These are phyloP conservation scores for Acromyrmex heyeri DNA, from an alignment of 1,140 invertebrate species.

Conservation along the genomic window DNA sequence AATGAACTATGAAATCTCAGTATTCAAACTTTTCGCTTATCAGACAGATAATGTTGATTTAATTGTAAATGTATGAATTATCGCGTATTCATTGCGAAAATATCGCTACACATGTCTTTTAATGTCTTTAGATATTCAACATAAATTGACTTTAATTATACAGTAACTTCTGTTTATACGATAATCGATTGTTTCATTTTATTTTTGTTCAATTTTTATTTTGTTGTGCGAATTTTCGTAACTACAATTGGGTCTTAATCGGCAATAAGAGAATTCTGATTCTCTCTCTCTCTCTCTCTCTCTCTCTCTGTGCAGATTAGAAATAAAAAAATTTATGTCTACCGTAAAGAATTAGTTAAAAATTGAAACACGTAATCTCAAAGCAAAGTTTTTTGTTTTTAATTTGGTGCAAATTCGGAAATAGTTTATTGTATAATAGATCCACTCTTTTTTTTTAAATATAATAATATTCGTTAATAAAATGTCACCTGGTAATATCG, in stretches of 20 bases:
- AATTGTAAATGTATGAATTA: neutral
- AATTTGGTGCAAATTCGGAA: neutral
- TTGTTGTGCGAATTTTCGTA: neutral
- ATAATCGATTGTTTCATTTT: neutral
- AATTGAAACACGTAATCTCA: neutral
- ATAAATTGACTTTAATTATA: neutral
- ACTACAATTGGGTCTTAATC: neutral
- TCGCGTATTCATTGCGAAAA: neutral
- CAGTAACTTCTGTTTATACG: neutral
- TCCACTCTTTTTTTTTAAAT: neutral
- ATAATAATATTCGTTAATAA: neutral
- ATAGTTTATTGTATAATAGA: neutral
- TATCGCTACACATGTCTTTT: neutral
- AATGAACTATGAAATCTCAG: neutral
- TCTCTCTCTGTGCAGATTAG: neutral
- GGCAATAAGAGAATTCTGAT: neutral
- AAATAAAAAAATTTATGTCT: neutral
- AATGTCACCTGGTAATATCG: neutral
- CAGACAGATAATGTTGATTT: neutral
- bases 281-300: no score
- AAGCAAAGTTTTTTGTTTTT: neutral
- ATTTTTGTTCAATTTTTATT: slow-evolving; percentile 14
- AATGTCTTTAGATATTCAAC: neutral
- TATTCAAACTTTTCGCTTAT: slow-evolving; percentile 37
- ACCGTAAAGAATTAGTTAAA: neutral